Base-by-base conservation (phyloP, 2,888 invertebrate genomes). In the Galeruca laticollis region DNA sequence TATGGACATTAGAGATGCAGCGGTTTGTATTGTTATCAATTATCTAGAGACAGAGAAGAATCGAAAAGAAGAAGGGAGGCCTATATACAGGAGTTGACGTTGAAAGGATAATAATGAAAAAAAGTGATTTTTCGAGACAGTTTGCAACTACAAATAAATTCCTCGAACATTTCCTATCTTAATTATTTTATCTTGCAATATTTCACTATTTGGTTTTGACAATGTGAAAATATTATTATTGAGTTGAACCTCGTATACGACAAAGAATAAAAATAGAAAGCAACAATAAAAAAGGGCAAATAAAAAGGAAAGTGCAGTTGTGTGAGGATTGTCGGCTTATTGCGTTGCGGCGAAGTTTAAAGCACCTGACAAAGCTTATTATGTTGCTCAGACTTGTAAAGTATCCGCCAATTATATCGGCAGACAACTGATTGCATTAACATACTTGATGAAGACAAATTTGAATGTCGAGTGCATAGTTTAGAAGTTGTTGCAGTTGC, bases 371-470 rank as follows among this genome's bases (percentile, higher is more conserved):
- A 75, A 70, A 69, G 75, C 71, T 74, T 73, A 77, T 75, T 75
- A 76, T 72, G 70, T 61, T 60, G 65, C 69, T 73, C 69, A 66
- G 72, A 72, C 73, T 75, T 68, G 70, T 70, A 75, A 75, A 75
- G 75, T 75, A 73, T 75, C 71, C 70, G 74, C 77, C 77, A 79
- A 78, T 80, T 78, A 79, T 78, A 76, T 77, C 68, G 76, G 60
- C 76, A 76, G 77, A 80, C 78, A 78, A 77, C 74, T 79, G 79
- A 81, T 80, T 80, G 79, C 78, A 80, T 80, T 81, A 77, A 77
- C 80, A 80, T 80, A 78, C 74, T 76, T 80, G 81, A 80, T 80
- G 81, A 80, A 81, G 80, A 80, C 78, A 79, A 81, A 80, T 80
- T 79, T 57, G 56, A 68, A 68, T 62, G 61, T 40, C 56, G 54